Conservation (phyloP, 2,797 vertebrate species). For the Anguilla anguilla region DNA sequence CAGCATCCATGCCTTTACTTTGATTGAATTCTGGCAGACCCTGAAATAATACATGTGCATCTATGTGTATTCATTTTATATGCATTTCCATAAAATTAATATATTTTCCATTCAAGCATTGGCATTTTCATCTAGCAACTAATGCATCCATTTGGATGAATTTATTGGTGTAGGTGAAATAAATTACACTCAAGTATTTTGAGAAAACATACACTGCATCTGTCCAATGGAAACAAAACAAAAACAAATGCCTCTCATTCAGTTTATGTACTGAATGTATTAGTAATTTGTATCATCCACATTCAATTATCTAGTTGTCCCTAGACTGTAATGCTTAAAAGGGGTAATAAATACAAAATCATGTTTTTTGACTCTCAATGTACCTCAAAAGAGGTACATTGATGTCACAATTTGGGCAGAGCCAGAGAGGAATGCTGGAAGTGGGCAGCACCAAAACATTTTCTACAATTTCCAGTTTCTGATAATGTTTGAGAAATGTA, state of each 20-base stretch:
- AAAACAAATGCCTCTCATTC: background rate
- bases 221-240: background rate
- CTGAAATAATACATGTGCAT: background rate
- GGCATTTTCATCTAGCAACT: background rate
- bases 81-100: background rate
- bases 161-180: background rate
- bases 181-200: background rate
- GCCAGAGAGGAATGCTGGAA: too few relatives aligned
- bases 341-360: too few relatives aligned
- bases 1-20: background rate
- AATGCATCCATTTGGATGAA: background rate
- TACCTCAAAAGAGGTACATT: too few relatives aligned
- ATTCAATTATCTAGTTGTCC: conserved; percentile 21
- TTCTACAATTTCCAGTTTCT: too few relatives aligned
- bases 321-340: conserved; percentile 9
- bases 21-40: background rate
- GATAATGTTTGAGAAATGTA: too few relatives aligned
- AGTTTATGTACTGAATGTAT: background rate
- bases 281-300: conserved; percentile 22
- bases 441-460: too few relatives aligned
- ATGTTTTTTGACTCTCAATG: too few relatives aligned
- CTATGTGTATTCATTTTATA: background rate
- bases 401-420: too few relatives aligned
- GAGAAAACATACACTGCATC: background rate
- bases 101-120: background rate